Conservation (phyloP, 2,888 invertebrate genomes). For the Helleia helle region DNA sequence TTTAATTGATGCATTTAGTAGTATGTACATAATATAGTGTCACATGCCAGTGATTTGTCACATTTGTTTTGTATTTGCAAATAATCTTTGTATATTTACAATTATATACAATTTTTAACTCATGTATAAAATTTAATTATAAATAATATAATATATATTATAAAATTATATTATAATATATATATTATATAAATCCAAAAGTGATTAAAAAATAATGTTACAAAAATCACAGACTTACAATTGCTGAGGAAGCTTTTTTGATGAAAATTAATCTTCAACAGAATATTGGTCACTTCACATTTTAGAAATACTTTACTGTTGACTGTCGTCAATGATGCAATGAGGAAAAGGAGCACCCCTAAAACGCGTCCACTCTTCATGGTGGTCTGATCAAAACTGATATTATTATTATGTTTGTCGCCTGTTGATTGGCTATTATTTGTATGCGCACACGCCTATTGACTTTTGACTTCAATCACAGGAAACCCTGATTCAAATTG, state of each 20-base stretch:
- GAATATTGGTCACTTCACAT: constrained; percentile 80
- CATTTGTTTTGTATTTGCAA: too few relatives aligned
- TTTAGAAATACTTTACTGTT: constrained; percentile 75
- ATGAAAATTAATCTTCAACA: constrained; percentile 74
- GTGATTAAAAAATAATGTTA: too few relatives aligned
- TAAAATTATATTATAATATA: too few relatives aligned
- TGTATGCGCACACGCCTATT: constrained; percentile 36
- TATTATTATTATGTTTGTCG: constrained; percentile 15
- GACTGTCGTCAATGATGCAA: constrained; percentile 32
- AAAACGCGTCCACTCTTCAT: constrained; percentile 44
- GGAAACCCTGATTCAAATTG: too few relatives aligned
- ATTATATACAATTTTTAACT: too few relatives aligned
- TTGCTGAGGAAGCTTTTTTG: constrained; percentile 80
- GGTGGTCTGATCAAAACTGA: constrained; percentile 35
- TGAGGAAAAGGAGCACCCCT: constrained; percentile 28
- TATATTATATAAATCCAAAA: too few relatives aligned
- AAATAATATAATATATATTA: too few relatives aligned
- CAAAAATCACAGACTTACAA: constrained; percentile 69
- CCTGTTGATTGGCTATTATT: constrained; percentile 20
- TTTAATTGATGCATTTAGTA: too few relatives aligned
- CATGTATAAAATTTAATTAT: too few relatives aligned
- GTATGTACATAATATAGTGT: too few relatives aligned
- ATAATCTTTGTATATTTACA: too few relatives aligned
- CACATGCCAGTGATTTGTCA: too few relatives aligned
- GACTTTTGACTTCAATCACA: constrained; percentile 20